Base-by-base conservation (phyloP, 1,140 invertebrate genomes). In the Gonatopus flavifemur region DNA sequence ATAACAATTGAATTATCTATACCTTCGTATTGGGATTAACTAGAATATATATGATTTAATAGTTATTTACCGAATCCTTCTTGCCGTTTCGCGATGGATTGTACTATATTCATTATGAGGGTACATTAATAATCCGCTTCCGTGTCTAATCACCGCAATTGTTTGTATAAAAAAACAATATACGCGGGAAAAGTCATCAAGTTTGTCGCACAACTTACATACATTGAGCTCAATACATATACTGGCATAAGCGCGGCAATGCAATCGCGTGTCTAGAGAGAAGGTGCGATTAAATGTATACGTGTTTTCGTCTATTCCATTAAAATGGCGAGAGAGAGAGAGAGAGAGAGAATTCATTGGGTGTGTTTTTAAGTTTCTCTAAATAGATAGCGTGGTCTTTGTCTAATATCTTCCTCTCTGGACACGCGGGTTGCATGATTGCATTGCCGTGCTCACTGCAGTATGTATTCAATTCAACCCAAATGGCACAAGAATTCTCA, bases 21-120 rank as follows among this genome's bases (percentile, higher is more conserved):
- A 18, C 10, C 7, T 13, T 18, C 19, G 3, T 16, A 1, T 21
- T 45, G 33, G 19, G 36, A 25, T 44, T 4, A 30, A 15, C 32
- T 13, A n/a, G 7, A 33, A 35, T 3, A 28, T 42, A 3, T 30
- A 31, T 18, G 31, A 4, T 22, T 20, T 33, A 37, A 20, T 44
- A 20, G 44, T 48, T 47, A 56, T 57, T 69, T 67, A 76, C 75
- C 65, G 3, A 55, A 63, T 41, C 75, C 75, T 43, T 54, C 47
- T 44, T 69, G 61, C 48, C 74, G 66, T 58, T 45, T 55, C 10
- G 61, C 43, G 49, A 77, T 48, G 20, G 61, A 57, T 36, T 59
- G 48, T 20, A 66, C 54, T 12, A 75, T 49, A 52, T 66, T 74
- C 73, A 75, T 77, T 59, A 38, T 70, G 32, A 40, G 28, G 22